Conservation (phyloP, 2,797 vertebrate species). For the Crenichthys baileyi region DNA sequence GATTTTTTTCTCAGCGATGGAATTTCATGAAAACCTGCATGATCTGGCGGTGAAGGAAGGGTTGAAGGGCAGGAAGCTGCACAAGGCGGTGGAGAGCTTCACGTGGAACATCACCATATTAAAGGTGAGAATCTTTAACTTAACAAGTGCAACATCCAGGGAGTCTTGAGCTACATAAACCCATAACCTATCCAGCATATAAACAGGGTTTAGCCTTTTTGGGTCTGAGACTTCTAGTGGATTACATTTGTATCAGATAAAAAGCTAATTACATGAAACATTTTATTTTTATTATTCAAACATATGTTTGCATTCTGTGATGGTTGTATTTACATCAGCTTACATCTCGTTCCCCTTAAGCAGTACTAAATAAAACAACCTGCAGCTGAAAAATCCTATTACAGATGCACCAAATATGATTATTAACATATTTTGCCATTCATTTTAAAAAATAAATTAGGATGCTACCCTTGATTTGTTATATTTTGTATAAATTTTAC, state of each 20-base stretch:
- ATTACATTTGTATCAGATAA: neutral
- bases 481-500: too few species aligned
- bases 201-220: neutral
- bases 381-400: too few species aligned
- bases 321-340: too few species aligned
- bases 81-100: slow-evolving; percentile 96
- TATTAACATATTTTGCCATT: too few species aligned
- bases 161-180: neutral
- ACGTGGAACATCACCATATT: slow-evolving; percentile 99
- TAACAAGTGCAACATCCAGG: neutral
- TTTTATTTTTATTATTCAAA: too few species aligned
- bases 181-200: neutral
- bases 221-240: neutral
- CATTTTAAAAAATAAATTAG: too few species aligned
- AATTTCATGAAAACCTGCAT: slow-evolving; percentile 95
- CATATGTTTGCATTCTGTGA: too few species aligned
- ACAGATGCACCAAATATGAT: too few species aligned
- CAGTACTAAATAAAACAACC: too few species aligned
- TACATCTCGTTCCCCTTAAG: too few species aligned
- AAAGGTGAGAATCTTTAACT: slow-evolving; percentile 83
- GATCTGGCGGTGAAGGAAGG: slow-evolving; percentile 92
- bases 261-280: neutral
- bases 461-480: too few species aligned
- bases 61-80: slow-evolving; percentile 93
- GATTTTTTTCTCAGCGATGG: slow-evolving; percentile 85